A percentile compares a stretch with the other conserved stretches of the same genome.
phyloP scores from a whole-genome alignment of 2,888 invertebrate genomes.

The Balanococcus diminutus region DNA sequence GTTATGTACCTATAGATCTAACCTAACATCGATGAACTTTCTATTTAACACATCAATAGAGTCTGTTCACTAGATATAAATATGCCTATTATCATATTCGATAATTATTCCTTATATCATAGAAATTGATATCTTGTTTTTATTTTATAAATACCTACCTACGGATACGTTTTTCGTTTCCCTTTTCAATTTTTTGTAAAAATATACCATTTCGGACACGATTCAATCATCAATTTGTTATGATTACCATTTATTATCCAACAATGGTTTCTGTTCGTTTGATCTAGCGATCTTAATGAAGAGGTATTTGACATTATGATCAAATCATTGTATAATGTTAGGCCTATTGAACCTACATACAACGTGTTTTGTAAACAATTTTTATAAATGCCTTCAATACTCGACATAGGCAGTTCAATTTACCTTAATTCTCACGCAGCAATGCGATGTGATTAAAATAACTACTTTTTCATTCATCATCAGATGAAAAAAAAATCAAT shows the following conservation, averaged over 20 bases:
- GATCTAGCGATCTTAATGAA: background rate
- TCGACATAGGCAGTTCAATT: background rate
- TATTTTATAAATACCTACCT: background rate
- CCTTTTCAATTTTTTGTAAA: background rate
- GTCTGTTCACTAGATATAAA: background rate
- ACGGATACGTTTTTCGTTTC: background rate
- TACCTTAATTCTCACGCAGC: background rate
- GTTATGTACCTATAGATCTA: background rate
- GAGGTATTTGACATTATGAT: background rate
- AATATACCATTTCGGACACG: background rate
- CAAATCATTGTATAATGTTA: too few relatives aligned
- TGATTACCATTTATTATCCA: background rate
- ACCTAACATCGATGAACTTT: background rate
- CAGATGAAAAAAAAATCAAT: too few relatives aligned
- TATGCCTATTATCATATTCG: background rate
- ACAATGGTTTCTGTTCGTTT: too few relatives aligned
- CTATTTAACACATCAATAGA: slow-evolving; percentile 9
- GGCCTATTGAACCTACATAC: too few relatives aligned
- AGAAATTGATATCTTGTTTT: background rate
- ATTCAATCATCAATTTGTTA: too few relatives aligned
- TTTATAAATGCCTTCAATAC: background rate
- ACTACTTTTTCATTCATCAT: too few relatives aligned
- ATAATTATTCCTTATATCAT: background rate
- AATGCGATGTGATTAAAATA: too few relatives aligned
- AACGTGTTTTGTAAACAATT: background rate